A percentile compares a stretch with the other conserved stretches of the same genome.
Evolutionary conservation across 1,140 invertebrate species (phyloP).

Genomic region (Oncopodura yosiiana): DNA sequence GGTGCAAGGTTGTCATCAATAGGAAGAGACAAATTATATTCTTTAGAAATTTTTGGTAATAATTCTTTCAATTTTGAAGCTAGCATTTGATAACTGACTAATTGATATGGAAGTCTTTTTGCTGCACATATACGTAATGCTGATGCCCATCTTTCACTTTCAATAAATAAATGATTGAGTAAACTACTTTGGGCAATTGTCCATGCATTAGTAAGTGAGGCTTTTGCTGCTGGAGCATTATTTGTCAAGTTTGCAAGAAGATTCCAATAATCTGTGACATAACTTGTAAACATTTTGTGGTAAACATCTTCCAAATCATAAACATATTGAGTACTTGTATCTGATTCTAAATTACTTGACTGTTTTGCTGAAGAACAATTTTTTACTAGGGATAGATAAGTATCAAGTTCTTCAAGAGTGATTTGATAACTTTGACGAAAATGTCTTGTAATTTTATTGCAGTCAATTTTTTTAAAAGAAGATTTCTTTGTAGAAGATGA

Average conservation of each 20-base stretch:
- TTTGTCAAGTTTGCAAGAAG: neutral
- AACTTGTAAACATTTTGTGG: neutral
- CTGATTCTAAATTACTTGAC: too few relatives aligned
- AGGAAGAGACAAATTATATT: constrained; percentile 1
- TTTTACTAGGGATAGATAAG: too few relatives aligned
- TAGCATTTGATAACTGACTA: neutral
- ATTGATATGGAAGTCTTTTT: neutral
- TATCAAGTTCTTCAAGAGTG: too few relatives aligned
- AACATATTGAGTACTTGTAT: neutral
- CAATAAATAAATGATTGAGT: neutral
- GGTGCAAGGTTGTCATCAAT: neutral
- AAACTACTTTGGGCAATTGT: neutral
- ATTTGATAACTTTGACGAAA: too few relatives aligned
- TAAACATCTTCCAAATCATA: neutral
- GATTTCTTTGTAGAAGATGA: too few relatives aligned
- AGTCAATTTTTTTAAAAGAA: too few relatives aligned
- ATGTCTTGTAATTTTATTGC: too few relatives aligned
- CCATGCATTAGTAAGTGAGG: neutral
- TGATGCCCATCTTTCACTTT: constrained; percentile 5
- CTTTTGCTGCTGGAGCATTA: too few relatives aligned
- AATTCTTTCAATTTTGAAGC: neutral
- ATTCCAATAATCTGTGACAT: neutral
- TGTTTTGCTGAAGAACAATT: too few relatives aligned
- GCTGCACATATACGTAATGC: neutral
- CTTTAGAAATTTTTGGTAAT: neutral